Percentiles rank a stretch among this genome's conserved stretches.
Conservation (phyloP, 2,113 vertebrate genomes). For the Pygoscelis antarcticus region DNA sequence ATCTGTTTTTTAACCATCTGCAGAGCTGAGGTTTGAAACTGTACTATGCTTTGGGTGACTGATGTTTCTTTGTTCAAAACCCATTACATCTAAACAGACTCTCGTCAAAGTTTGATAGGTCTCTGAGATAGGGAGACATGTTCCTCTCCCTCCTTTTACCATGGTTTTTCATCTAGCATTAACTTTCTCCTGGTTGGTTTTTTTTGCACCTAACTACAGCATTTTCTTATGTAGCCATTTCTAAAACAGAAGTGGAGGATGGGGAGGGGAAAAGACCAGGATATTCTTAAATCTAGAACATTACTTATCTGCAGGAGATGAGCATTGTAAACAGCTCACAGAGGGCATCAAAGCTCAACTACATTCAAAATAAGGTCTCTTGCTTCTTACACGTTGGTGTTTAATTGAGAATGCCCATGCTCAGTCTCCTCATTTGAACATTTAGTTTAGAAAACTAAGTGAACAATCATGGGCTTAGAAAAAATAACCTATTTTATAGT, state of each 20-base stretch:
- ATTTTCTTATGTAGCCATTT: not conserved
- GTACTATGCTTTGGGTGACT: not conserved
- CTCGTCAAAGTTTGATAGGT: not conserved
- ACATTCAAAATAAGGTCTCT: not conserved
- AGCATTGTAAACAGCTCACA: not conserved
- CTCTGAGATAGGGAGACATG: accelerated
- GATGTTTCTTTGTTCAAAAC: not conserved
- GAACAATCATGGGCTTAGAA: not conserved
- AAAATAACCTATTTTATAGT: not conserved
- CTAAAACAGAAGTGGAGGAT: not conserved
- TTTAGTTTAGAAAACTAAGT: not conserved
- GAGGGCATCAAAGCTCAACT: not conserved
- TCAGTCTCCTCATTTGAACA: not conserved
- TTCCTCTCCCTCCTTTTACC: not conserved
- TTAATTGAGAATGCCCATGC: not conserved
- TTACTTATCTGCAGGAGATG: not conserved
- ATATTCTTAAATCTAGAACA: not conserved
- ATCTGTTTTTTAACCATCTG: not conserved
- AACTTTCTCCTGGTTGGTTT: not conserved
- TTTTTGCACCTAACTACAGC: not conserved
- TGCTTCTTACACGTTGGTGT: not conserved
- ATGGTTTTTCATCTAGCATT: not conserved
- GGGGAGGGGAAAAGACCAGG: not conserved
- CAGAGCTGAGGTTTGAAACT: not conserved
- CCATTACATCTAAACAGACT: not conserved